Percentiles rank a stretch among this genome's conserved stretches.
These are phyloP conservation scores for Drosophila aff. DNA, from an alignment of 1,140 invertebrate species.

Conservation along the genomic window DNA sequence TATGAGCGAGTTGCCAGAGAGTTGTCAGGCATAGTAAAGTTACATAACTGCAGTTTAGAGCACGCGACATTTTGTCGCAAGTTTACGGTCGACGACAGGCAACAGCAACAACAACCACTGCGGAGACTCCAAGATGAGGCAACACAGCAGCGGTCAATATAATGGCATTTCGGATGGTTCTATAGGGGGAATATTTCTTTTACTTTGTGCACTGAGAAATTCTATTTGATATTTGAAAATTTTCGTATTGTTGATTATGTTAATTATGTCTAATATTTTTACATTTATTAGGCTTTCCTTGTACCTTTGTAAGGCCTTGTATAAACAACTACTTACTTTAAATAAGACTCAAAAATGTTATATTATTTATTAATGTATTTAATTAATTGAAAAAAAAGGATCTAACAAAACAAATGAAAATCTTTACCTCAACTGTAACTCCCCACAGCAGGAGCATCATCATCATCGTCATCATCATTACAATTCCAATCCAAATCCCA, in stretches of 20 bases:
- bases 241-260: neutral
- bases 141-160: neutral
- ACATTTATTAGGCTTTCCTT: neutral
- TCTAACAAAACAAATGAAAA: neutral
- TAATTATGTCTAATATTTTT: neutral
- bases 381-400: too few relatives aligned
- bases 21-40: constrained; percentile 81
- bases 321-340: too few relatives aligned
- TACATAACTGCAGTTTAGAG: constrained; percentile 83
- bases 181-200: neutral
- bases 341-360: too few relatives aligned
- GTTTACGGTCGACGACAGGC: constrained; percentile 69
- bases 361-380: too few relatives aligned
- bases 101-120: constrained; percentile 7
- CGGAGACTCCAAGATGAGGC: neutral
- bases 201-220: neutral
- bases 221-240: neutral
- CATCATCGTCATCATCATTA: constrained; percentile 12
- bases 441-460: constrained; percentile 25
- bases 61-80: constrained; percentile 81
- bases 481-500: constrained; percentile 35
- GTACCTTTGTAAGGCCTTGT: too few relatives aligned
- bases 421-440: neutral
- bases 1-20: constrained; percentile 60
- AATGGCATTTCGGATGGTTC: neutral